Base-by-base conservation (phyloP, 2,113 vertebrate species). In the Passer domesticus region DNA sequence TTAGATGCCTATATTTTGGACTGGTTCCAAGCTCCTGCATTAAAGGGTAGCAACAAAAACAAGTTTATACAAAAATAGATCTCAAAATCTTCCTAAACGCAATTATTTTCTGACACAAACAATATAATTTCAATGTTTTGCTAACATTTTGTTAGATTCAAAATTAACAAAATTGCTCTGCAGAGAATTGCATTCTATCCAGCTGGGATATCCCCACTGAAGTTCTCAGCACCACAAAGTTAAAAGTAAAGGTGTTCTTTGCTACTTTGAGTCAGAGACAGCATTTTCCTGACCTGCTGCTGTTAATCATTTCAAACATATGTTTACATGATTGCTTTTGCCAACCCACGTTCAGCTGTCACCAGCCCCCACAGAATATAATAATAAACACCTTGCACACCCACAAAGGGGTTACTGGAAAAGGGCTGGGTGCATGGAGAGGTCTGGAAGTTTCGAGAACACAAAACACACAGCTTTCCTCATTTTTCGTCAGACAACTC, bases 311-410 rank as follows among this genome's bases (percentile, higher is more conserved):
- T 90, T 81, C 78, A 66, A 95, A 50, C 78, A 41, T 55, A 92
- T 77, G 91, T 90, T 95, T 90, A 93, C 41, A 58, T 2, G 73
- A 35, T 43, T 88, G 68, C 79, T 96, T 88, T 56, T 87, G 68
- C 79, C 92, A 96, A 35, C 90, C 68, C 88, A 83, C 88, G 63
- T 78, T 88, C 93, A 97, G 94, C 88, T 96, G 95, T 86, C 90
- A 93, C 59, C 93, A 91, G 56, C 93, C 90, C 59, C 76, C 88
- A 86, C 56, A 94, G 72, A 89, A 93, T 87, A 94, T 49, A 95
- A 83, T 73, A 95, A 95, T 80, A 94, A 93, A 94, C 69, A 90
- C 60, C 16, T 23, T 90, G 59, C 39, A 88, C 59, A 60, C 82
- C 90, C 93, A 94, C 84, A 49, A 14, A 53, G 56, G 64, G 30